Conservation (phyloP, 1,140 invertebrate genomes). For the Zelostemma sp. region DNA sequence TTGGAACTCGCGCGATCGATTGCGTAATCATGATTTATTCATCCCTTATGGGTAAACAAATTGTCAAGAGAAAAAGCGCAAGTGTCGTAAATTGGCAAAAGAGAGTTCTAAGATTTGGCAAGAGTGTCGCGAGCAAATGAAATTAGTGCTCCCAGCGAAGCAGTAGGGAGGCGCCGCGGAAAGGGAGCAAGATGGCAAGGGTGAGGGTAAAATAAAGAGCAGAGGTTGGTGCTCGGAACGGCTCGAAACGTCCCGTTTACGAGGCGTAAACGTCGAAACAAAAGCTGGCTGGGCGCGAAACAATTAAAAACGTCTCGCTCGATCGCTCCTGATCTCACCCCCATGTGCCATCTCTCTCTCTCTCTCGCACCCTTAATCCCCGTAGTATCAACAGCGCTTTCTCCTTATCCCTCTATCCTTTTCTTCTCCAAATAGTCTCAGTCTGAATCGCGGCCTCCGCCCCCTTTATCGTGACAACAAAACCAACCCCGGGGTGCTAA, state of each 20-base stretch:
- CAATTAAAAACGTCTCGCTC: conserved; percentile 71
- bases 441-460: conserved; percentile 14
- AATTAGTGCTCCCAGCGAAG: conserved; percentile 41
- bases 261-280: conserved; percentile 68
- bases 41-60: too few species aligned
- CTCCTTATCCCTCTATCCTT: conserved; percentile 11
- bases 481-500: conserved; percentile 21
- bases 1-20: too few species aligned
- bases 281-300: conserved; percentile 67
- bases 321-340: conserved; percentile 62
- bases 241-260: conserved; percentile 59
- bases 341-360: conserved; percentile 24
- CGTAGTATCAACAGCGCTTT: conserved; percentile 14
- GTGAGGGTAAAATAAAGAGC: conserved; percentile 25
- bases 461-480: conserved; percentile 13
- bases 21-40: too few species aligned
- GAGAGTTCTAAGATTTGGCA: too few species aligned
- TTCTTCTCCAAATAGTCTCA: conserved; percentile 20
- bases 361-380: conserved; percentile 15
- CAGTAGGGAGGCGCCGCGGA: conserved; percentile 8
- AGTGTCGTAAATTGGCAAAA: too few species aligned
- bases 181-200: conserved; percentile 23
- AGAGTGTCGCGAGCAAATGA: conserved; percentile 36
- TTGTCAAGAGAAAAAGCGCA: too few species aligned
- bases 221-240: conserved; percentile 30